phyloP scores from a whole-genome alignment of 2,797 vertebrate genomes.

The Syndactyla subalaris region DNA sequence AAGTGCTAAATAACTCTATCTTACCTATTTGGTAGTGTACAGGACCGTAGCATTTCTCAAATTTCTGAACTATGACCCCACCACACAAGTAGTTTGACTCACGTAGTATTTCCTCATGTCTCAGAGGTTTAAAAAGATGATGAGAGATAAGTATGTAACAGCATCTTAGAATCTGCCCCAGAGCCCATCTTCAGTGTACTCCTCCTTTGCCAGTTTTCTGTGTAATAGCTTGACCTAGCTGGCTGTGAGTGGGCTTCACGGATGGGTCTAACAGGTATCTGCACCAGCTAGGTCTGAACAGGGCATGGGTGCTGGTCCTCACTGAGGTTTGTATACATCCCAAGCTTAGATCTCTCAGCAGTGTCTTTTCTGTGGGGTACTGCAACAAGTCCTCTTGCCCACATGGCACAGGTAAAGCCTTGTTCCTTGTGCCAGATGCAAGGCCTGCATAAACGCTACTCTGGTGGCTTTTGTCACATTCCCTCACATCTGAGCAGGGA shows the following conservation, averaged over 20 bases:
- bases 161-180: background rate
- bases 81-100: background rate
- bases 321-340: background rate
- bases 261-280: background rate
- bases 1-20: background rate
- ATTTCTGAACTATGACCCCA: background rate
- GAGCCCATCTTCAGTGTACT: background rate
- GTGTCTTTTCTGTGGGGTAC: accelerated
- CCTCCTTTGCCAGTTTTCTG: background rate
- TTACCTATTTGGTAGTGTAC: background rate
- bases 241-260: background rate
- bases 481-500: accelerated
- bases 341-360: background rate
- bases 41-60: background rate
- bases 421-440: background rate
- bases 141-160: background rate
- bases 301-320: background rate
- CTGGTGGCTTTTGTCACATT: background rate
- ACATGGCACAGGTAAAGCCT: accelerated
- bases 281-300: background rate
- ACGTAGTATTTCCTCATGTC: background rate
- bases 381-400: background rate
- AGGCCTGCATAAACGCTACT: background rate
- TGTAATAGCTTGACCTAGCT: background rate
- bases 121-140: background rate